These are phyloP conservation scores for Rhagonycha fulva DNA, from an alignment of 2,888 invertebrate genomes.

Conservation along the genomic window DNA sequence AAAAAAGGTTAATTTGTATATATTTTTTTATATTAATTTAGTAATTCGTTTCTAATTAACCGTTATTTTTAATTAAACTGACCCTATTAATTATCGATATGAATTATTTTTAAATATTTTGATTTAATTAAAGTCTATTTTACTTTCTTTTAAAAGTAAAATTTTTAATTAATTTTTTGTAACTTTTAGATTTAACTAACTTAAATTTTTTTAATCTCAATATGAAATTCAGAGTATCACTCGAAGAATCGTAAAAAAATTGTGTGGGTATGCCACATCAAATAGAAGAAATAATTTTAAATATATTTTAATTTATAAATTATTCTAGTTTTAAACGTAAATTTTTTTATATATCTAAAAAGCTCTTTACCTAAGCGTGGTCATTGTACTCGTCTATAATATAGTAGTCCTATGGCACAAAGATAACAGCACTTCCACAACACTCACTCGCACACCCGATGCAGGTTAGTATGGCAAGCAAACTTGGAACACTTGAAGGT, in stretches of 20 bases:
- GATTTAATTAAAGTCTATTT: background rate
- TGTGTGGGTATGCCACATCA: too few species aligned
- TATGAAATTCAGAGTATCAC: too few species aligned
- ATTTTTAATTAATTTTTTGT: background rate
- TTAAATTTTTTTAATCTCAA: background rate
- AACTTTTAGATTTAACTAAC: background rate
- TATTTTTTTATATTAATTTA: background rate
- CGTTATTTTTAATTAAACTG: background rate
- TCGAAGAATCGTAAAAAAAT: too few species aligned
- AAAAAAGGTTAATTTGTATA: background rate
- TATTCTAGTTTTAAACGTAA: background rate
- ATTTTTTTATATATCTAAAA: background rate
- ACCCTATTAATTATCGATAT: background rate
- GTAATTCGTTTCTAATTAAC: background rate
- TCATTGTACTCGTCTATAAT: conserved; percentile 8
- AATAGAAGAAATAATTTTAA: background rate
- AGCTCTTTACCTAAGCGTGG: conserved; percentile 14
- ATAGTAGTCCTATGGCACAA: conserved; percentile 31
- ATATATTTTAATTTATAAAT: background rate
- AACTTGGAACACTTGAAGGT: conserved; percentile 23
- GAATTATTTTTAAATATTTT: background rate
- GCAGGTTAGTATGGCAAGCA: conserved; percentile 26
- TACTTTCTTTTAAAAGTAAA: background rate
- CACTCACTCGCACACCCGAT: conserved; percentile 30
- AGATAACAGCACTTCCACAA: conserved; percentile 23